A percentile compares a stretch with the other conserved stretches of the same genome.
phyloP scores from a whole-genome alignment of 2,113 vertebrate genomes.

The Cinclus cinclus region DNA sequence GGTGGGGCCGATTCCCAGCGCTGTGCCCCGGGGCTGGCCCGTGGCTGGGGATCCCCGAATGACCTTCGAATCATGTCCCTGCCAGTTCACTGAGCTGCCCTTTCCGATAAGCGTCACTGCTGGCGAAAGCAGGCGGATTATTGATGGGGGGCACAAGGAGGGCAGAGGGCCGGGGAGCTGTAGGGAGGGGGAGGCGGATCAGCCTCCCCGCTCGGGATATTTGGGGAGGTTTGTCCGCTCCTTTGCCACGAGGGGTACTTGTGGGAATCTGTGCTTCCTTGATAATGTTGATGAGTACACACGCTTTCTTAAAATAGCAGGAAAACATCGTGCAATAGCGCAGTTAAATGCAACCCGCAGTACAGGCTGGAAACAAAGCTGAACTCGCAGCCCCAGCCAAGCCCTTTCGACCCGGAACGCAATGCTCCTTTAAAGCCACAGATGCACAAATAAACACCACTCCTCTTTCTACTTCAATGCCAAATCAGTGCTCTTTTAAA shows the following conservation, averaged over 20 bases:
- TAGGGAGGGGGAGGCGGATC: neutral
- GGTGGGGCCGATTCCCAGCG: neutral
- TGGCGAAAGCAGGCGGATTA: neutral
- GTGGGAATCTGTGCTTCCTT: neutral
- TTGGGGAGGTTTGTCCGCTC: neutral
- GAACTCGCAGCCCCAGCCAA: neutral
- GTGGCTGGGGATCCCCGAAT: neutral
- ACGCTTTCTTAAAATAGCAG: neutral
- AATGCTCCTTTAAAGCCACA: neutral
- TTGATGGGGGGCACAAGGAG: neutral
- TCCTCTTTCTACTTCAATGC: neutral
- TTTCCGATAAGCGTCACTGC: constrained; percentile 26
- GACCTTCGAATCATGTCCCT: neutral
- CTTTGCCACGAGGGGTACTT: neutral
- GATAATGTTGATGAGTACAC: neutral
- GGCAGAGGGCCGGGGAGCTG: neutral
- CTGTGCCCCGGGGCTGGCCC: neutral
- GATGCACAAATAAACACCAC: neutral
- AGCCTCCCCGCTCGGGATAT: rapidly evolving
- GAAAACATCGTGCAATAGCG: neutral
- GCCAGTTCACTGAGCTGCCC: constrained; percentile 65
- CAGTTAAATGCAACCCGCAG: neutral
- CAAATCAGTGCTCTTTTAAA: neutral
- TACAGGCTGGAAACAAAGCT: neutral
- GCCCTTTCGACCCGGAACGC: neutral